Conservation (phyloP, 1,140 invertebrate species). For the Solen grandis region DNA sequence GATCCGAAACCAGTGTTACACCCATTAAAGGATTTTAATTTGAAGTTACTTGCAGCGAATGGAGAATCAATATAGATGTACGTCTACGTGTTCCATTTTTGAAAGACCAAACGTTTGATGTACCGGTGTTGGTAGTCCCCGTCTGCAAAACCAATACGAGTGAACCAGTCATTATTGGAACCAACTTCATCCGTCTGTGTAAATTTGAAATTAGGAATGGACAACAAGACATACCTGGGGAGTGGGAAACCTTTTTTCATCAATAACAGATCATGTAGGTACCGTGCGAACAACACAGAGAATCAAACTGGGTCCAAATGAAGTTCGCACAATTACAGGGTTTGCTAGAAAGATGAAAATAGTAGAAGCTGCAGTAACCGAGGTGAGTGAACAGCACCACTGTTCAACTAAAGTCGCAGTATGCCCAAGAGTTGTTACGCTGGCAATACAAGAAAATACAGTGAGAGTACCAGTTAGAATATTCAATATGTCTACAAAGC, state of each 20-base stretch:
- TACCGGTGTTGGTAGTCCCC: no score
- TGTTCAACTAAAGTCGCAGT: not conserved
- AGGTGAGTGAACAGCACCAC: not conserved
- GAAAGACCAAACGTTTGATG: no score
- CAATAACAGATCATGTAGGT: not conserved
- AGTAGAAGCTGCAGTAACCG: not conserved
- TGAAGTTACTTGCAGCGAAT: no score
- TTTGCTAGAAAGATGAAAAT: not conserved
- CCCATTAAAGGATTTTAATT: no score
- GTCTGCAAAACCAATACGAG: no score
- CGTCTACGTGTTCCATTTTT: no score
- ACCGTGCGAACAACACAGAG: not conserved
- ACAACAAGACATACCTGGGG: not conserved
- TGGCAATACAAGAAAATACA: not conserved
- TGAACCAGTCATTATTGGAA: constrained; percentile 2
- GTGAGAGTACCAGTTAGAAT: not conserved
- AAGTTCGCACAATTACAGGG: constrained; percentile 10
- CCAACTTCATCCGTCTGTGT: not conserved
- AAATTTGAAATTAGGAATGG: not conserved
- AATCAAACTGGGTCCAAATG: not conserved
- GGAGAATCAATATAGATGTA: no score
- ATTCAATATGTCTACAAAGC: not conserved
- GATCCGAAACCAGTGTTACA: no score
- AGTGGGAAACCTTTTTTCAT: constrained; percentile 1
- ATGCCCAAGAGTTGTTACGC: not conserved